Evolutionary conservation across 1,140 invertebrate species (phyloP), one percentile per base, ranked within the genome.

Genomic region (Pteromalus puparum): DNA sequence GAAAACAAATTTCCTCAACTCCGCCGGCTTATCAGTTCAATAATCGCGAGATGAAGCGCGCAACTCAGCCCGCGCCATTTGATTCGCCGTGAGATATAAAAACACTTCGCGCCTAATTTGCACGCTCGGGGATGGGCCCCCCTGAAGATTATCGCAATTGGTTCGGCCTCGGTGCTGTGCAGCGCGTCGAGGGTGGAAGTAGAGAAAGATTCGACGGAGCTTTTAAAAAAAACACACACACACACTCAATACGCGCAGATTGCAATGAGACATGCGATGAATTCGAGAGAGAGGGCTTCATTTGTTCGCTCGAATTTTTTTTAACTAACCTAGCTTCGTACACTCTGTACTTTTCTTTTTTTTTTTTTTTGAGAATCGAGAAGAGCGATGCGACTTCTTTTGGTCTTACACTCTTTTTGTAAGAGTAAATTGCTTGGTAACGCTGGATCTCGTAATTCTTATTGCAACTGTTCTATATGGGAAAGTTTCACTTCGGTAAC

Each of bases 201-300:
- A 82, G 84, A 85, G 83, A 86, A 88, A 88, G 83, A 86, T 85
- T 81, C 82, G 73, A 87, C 82, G 87, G 76, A 82, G 87, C 86
- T 86, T 88, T 88, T 48, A 79, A 48, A 83, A 79, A 79, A 70
- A 65, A 77, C 24, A 48, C 74, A 76, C 34, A 67, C 67, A 91
- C 90, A 91, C 91, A 91, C 90, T 91, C 89, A 89, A 92, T 90
- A 92, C 89, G 9, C 88, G 89, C 88, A 91, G 90, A 93, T 92
- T 92, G 90, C 91, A 91, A 92, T 90, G 90, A 91, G 90, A 92
- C 92, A 92, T 92, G 91, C 92, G 89, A 92, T 84, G n/a, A 34
- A 18, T 12, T 73, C 46, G 30, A 48, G 73, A 21, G 13, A 18
- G n/a, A 48, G 73, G 48, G 42, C 73, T 75, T 48, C 42, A 26